These are phyloP conservation scores for Cyprinodon variegatus DNA, from an alignment of 2,113 vertebrate species.

Conservation along the genomic window DNA sequence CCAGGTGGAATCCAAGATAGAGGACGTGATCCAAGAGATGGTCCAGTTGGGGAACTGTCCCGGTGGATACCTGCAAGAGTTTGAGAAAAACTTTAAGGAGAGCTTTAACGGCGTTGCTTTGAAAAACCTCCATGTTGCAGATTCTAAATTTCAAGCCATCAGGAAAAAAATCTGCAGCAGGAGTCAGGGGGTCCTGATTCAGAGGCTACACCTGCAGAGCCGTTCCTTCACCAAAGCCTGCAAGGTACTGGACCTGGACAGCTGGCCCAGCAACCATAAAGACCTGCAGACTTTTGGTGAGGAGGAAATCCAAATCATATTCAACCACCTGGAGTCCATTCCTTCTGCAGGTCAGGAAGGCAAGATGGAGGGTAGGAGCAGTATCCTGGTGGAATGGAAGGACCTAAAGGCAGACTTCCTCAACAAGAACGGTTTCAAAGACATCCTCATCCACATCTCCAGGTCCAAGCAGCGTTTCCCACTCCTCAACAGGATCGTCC, in stretches of 20 bases:
- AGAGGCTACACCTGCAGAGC: conserved; percentile 89
- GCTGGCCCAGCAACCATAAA: conserved; percentile 88
- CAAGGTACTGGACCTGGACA: conserved; percentile 88
- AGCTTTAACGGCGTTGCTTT: conserved; percentile 93
- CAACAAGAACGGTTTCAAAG: conserved; percentile 91
- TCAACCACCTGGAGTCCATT: conserved; percentile 87
- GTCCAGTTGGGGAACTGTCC: conserved; percentile 90
- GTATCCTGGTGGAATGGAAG: conserved; percentile 89
- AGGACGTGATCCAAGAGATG: conserved; percentile 93
- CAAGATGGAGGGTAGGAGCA: conserved; percentile 80
- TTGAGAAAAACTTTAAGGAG: conserved; percentile 94
- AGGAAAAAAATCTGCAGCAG: conserved; percentile 96
- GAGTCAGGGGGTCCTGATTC: conserved; percentile 89
- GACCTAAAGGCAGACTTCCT: conserved; percentile 94
- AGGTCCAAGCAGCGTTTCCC: conserved; percentile 92
- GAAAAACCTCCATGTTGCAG: conserved; percentile 93
- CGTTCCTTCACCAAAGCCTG: conserved; percentile 89
- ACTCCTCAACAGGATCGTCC: conserved; percentile 88
- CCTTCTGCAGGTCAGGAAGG: conserved; percentile 83
- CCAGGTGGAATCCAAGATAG: conserved; percentile 89
- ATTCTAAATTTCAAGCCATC: conserved; percentile 97
- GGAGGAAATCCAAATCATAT: conserved; percentile 91
- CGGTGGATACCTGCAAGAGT: conserved; percentile 94
- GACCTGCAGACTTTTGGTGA: conserved; percentile 89
- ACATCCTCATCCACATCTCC: conserved; percentile 88